Evolutionary conservation across 2,888 invertebrate genomes (phyloP).

Genomic region (Nematopogon swammerdamellus): DNA sequence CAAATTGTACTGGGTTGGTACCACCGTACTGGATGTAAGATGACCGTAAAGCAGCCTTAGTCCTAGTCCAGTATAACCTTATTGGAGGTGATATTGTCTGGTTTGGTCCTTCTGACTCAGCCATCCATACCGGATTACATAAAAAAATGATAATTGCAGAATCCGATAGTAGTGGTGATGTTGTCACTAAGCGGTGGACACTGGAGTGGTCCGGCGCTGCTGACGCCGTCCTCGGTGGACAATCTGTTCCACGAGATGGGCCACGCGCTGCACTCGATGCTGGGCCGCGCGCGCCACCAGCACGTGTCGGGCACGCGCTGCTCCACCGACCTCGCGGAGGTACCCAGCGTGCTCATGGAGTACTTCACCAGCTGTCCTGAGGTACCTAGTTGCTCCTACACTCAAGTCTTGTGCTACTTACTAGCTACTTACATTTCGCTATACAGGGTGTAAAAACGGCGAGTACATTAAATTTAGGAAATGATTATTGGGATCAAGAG

Average conservation of each 20-base stretch:
- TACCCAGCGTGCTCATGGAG: constrained; percentile 98
- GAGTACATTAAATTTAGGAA: too few relatives aligned
- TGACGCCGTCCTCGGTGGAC: constrained; percentile 84
- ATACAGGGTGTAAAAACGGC: too few relatives aligned
- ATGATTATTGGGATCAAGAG: too few relatives aligned
- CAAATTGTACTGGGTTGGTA: too few relatives aligned
- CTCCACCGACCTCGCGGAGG: constrained; percentile 96
- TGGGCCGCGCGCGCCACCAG: constrained; percentile 92
- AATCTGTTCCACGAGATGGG: constrained; percentile 99
- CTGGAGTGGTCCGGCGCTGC: constrained; percentile 72
- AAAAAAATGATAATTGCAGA: too few relatives aligned
- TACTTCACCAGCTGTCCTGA: constrained; percentile 90
- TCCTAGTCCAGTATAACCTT: too few relatives aligned
- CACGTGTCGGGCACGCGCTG: constrained; percentile 98
- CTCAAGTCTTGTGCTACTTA: not conserved
- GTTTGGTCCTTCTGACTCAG: too few relatives aligned
- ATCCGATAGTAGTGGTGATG: constrained; percentile 91
- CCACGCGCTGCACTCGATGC: constrained; percentile 98
- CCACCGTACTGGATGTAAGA: too few relatives aligned
- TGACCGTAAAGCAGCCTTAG: too few relatives aligned
- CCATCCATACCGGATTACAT: too few relatives aligned
- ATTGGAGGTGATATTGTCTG: too few relatives aligned
- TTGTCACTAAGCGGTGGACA: constrained; percentile 78
- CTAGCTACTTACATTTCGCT: too few relatives aligned
- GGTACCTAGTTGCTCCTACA: constrained; percentile 32